Evolutionary conservation across 2,113 vertebrate genomes (phyloP).

Genomic region (Protobothrops flavoviridis): DNA sequence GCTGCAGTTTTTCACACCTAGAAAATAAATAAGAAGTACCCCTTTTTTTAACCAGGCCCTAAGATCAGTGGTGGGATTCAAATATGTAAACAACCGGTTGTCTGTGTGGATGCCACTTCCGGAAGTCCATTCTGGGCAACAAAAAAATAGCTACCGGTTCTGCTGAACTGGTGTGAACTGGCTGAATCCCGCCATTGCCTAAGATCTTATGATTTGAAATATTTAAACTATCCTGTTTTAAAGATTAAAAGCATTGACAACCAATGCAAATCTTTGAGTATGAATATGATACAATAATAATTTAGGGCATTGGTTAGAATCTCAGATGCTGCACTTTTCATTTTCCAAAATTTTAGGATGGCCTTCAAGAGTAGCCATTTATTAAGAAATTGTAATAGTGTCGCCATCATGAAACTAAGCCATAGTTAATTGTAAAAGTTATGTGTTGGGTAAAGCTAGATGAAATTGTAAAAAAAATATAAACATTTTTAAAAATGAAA

Average conservation of each 20-base stretch:
- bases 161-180: too few relatives aligned
- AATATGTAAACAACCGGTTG: too few relatives aligned
- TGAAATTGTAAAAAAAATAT: not conserved
- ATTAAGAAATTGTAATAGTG: not conserved
- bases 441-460: not conserved
- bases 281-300: not conserved
- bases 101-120: too few relatives aligned
- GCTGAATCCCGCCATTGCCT: too few relatives aligned
- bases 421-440: not conserved
- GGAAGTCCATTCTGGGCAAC: too few relatives aligned
- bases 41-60: not conserved
- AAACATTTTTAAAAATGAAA: not conserved
- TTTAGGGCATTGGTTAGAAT: not conserved
- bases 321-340: not conserved
- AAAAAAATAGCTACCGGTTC: too few relatives aligned
- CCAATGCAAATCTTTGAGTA: not conserved
- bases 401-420: not conserved
- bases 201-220: not conserved
- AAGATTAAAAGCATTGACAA: not conserved
- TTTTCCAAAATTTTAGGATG: not conserved
- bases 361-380: not conserved
- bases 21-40: not conserved
- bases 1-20: not conserved
- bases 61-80: too few relatives aligned
- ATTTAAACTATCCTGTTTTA: not conserved